A percentile compares a stretch with the other conserved stretches of the same genome.
phyloP scores from a whole-genome alignment of 1,140 invertebrate species.

The Vanessa tameamea region DNA sequence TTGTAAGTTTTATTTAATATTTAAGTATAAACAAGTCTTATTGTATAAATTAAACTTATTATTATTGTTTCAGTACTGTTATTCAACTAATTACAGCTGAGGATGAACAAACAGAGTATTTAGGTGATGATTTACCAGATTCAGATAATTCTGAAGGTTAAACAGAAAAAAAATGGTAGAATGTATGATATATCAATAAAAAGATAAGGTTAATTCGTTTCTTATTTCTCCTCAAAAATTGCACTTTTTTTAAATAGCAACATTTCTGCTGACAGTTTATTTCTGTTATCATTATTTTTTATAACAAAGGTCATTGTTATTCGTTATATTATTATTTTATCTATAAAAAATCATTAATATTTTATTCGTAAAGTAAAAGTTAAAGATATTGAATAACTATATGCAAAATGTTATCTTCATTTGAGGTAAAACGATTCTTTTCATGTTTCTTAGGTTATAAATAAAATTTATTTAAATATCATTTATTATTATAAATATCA shows the following conservation, averaged over 20 bases:
- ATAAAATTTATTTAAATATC: not conserved
- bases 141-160: constrained; percentile 48
- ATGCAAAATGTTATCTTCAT: constrained; percentile 34
- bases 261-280: not conserved
- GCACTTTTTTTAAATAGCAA: not conserved
- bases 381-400: not conserved
- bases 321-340: too few relatives aligned
- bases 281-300: constrained; percentile 1
- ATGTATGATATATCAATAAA: not conserved
- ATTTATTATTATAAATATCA: too few relatives aligned
- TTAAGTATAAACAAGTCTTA: too few relatives aligned
- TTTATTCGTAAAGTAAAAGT: not conserved
- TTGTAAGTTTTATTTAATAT: not conserved
- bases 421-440: constrained; percentile 42
- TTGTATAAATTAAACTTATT: not conserved
- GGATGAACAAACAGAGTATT: constrained; percentile 62
- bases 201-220: not conserved
- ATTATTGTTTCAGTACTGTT: constrained; percentile 62
- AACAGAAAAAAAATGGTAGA: not conserved
- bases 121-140: constrained; percentile 48
- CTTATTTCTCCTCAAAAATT: constrained; percentile 1
- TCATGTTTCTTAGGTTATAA: not conserved
- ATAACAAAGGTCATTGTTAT: constrained; percentile 2
- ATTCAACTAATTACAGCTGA: constrained; percentile 69
- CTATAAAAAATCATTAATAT: too few relatives aligned